Percentiles rank a stretch among this genome's conserved stretches.
These are phyloP conservation scores for Poecile atricapillus DNA, from an alignment of 2,113 vertebrate genomes.

Conservation along the genomic window DNA sequence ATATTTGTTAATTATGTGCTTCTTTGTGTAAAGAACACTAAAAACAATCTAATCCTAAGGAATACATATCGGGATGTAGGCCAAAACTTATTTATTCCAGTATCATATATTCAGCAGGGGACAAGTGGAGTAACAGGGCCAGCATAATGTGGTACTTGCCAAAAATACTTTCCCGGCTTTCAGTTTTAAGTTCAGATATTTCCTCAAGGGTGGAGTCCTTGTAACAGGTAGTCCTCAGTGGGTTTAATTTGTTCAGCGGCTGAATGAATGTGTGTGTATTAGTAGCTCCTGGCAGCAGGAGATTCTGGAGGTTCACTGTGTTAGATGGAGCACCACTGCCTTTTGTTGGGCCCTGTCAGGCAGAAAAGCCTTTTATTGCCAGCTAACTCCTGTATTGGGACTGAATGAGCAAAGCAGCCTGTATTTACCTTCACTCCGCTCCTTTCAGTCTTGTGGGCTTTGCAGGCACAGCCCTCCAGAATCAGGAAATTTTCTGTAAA, in stretches of 20 bases:
- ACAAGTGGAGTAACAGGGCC: background rate
- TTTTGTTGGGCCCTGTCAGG: background rate
- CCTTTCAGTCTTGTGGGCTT: background rate
- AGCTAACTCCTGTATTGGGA: background rate
- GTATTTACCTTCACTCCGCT: fast-evolving
- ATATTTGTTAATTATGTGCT: background rate
- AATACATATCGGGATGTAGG: background rate
- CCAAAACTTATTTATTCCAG: background rate
- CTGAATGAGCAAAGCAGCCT: background rate
- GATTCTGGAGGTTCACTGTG: background rate
- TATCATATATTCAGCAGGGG: background rate
- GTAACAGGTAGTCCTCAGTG: background rate
- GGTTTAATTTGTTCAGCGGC: background rate
- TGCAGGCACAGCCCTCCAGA: background rate
- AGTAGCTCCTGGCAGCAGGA: background rate
- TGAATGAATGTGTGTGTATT: background rate
- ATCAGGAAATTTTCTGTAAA: background rate
- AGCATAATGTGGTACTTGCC: background rate
- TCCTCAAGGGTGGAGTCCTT: background rate
- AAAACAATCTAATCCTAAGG: background rate
- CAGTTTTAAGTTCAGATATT: background rate
- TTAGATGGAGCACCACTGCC: background rate
- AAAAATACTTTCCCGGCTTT: background rate
- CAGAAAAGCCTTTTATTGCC: background rate
- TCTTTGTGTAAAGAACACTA: background rate